Evolutionary conservation across 2,113 vertebrate genomes (phyloP).

Genomic region (Microcebus murinus): DNA sequence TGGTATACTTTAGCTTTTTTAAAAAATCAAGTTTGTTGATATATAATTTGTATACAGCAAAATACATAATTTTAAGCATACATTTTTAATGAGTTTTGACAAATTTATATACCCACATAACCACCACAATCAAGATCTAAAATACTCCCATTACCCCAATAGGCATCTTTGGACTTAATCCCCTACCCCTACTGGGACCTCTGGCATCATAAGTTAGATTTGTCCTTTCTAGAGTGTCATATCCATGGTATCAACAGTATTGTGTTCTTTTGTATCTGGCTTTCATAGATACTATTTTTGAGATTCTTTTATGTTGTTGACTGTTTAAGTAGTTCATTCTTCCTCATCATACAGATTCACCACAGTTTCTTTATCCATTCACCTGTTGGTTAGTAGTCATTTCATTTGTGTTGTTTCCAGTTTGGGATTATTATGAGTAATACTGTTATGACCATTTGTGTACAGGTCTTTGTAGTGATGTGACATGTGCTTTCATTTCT

Average conservation of each 20-base stretch:
- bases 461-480: not conserved
- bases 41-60: not conserved
- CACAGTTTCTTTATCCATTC: not conserved
- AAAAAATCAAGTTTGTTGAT: not conserved
- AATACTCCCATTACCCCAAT: not conserved
- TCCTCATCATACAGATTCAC: not conserved
- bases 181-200: not conserved
- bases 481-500: not conserved
- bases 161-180: not conserved
- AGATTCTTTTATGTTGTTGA: conserved; percentile 1
- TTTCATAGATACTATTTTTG: not conserved
- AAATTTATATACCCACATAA: not conserved
- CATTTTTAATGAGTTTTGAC: conserved; percentile 4
- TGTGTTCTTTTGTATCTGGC: not conserved
- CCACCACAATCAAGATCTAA: not conserved
- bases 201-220: not conserved
- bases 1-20: not conserved
- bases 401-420: conserved; percentile 32
- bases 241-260: not conserved
- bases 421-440: not conserved
- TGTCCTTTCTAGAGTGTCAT: conserved; percentile 8
- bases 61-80: conserved; percentile 4
- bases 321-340: not conserved
- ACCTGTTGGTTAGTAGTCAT: not conserved
- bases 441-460: not conserved